A percentile compares a stretch with the other conserved stretches of the same genome.
Evolutionary conservation across 2,113 vertebrate species (phyloP).

Genomic region (Coryphaenoides rupestris): DNA sequence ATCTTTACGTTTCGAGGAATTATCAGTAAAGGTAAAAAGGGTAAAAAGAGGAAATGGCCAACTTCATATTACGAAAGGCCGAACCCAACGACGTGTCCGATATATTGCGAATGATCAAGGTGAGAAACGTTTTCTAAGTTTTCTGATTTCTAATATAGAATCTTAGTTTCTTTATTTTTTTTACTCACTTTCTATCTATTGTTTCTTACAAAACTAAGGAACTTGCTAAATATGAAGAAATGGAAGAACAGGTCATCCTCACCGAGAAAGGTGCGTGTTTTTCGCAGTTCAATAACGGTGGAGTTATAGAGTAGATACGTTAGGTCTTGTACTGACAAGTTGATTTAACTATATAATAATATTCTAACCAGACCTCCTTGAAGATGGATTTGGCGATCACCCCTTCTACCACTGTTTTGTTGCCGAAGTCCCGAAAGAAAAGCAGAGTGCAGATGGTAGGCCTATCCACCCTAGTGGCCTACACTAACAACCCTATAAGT

Average conservation of each 20-base stretch:
- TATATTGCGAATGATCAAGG: conserved; percentile 93
- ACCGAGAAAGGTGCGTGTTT: conserved; percentile 69
- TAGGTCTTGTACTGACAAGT: background rate
- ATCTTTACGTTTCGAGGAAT: conserved; percentile 90
- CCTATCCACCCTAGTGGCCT: too few relatives aligned
- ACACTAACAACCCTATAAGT: too few relatives aligned
- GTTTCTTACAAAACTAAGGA: conserved; percentile 52
- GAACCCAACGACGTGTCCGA: conserved; percentile 84
- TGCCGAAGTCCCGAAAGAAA: conserved; percentile 62
- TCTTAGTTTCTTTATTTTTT: background rate
- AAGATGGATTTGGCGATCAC: conserved; percentile 75
- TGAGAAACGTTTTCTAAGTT: conserved; percentile 37
- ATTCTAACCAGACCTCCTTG: conserved; percentile 69
- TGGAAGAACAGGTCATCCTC: conserved; percentile 72
- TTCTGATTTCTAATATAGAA: too few relatives aligned
- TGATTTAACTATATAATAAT: background rate
- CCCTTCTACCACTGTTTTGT: conserved; percentile 74
- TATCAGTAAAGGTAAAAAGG: conserved; percentile 86
- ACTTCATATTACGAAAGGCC: conserved; percentile 82
- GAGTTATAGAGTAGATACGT: too few relatives aligned
- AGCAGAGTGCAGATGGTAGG: conserved; percentile 49
- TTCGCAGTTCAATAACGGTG: background rate
- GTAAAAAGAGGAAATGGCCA: conserved; percentile 93
- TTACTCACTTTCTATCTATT: conserved; percentile 3
- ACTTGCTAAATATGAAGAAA: conserved; percentile 76